phyloP scores from a whole-genome alignment of 2,113 vertebrate genomes.

The Zapus hudsonius region DNA sequence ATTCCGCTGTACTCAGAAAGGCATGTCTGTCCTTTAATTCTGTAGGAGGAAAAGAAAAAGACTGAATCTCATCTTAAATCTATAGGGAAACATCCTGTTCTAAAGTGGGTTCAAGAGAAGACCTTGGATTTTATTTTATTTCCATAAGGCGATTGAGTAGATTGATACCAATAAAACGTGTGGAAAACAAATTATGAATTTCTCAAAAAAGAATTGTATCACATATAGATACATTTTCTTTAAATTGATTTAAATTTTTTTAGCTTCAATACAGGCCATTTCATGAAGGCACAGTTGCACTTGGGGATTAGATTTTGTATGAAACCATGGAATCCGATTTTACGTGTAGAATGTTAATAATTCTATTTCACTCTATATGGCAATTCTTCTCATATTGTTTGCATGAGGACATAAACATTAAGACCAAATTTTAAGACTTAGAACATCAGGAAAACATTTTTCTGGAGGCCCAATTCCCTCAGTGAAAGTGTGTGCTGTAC shows the following conservation, averaged over 20 bases:
- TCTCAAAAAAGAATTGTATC: not conserved
- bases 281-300: not conserved
- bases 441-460: not conserved
- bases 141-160: not conserved
- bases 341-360: constrained; percentile 16
- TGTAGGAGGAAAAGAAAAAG: not conserved
- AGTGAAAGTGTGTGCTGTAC: not conserved
- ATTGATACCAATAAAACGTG: not conserved
- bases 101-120: constrained; percentile 2
- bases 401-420: constrained; percentile 36
- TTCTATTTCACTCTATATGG: constrained; percentile 4
- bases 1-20: constrained; percentile 33
- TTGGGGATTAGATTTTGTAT: constrained; percentile 19
- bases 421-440: constrained; percentile 26
- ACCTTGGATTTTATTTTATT: constrained; percentile 16
- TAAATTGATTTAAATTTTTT: not conserved
- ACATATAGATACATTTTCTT: not conserved
- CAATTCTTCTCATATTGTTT: constrained; percentile 6
- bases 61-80: not conserved
- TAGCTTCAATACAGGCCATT: not conserved
- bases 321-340: not conserved
- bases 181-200: not conserved
- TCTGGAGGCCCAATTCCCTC: not conserved
- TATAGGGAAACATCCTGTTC: not conserved
- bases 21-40: not conserved